A percentile compares a stretch with the other conserved stretches of the same genome.
phyloP scores from a whole-genome alignment of 2,888 invertebrate genomes.

The Drosophila limbata region DNA sequence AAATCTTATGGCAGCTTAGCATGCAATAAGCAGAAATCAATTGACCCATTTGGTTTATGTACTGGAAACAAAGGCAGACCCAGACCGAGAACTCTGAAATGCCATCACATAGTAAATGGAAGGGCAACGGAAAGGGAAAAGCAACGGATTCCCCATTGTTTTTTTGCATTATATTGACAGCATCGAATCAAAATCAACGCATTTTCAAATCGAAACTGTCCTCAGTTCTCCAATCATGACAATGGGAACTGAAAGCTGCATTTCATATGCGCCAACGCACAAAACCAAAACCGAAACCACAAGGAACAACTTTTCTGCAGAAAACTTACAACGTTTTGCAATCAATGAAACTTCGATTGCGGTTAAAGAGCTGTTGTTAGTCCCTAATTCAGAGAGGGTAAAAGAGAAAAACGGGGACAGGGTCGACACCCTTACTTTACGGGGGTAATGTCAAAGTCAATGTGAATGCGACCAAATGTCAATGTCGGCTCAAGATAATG shows the following conservation, averaged over 20 bases:
- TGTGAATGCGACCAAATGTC: constrained; percentile 76
- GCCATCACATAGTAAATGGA: constrained; percentile 48
- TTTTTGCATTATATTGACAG: constrained; percentile 66
- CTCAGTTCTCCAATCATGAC: constrained; percentile 7
- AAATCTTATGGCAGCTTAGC: constrained; percentile 73
- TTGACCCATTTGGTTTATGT: constrained; percentile 83
- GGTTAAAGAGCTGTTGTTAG: constrained; percentile 21
- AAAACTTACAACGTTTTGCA: constrained; percentile 73
- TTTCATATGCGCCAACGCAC: constrained; percentile 66
- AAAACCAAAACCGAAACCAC: constrained; percentile 49
- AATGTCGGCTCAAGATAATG: constrained; percentile 69
- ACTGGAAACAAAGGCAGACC: constrained; percentile 66
- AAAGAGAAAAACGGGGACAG: neutral
- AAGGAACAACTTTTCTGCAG: constrained; percentile 56
- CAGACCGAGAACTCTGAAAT: constrained; percentile 31
- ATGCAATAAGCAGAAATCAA: constrained; percentile 81
- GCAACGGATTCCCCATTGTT: constrained; percentile 53
- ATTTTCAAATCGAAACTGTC: constrained; percentile 41
- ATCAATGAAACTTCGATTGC: constrained; percentile 62
- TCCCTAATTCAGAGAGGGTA: neutral
- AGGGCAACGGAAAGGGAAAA: neutral
- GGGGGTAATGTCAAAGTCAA: constrained; percentile 69
- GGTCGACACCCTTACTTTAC: constrained; percentile 30
- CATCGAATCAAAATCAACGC: constrained; percentile 68
- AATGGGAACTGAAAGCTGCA: constrained; percentile 67